A percentile compares a stretch with the other conserved stretches of the same genome.
These are phyloP conservation scores for Xiphias gladius DNA, from an alignment of 2,113 vertebrate genomes.

Conservation along the genomic window DNA sequence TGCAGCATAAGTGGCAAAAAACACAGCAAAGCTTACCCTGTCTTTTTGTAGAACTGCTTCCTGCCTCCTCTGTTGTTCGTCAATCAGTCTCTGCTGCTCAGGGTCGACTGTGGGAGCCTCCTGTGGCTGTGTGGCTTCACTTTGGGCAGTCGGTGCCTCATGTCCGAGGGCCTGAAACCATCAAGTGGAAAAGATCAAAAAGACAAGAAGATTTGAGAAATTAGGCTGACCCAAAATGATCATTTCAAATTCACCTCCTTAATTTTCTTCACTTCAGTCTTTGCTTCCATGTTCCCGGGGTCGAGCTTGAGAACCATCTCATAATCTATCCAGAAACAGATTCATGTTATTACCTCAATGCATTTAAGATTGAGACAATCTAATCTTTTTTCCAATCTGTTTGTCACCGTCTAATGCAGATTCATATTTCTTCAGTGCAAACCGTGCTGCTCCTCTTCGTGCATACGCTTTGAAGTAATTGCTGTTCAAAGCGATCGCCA, in stretches of 20 bases:
- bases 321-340: constrained; percentile 87
- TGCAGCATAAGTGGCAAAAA: neutral
- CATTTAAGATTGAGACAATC: neutral
- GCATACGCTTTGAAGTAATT: constrained; percentile 91
- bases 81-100: constrained; percentile 71
- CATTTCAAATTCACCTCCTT: constrained; percentile 80
- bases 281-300: constrained; percentile 90
- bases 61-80: constrained; percentile 88
- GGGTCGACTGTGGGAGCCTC: constrained; percentile 54
- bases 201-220: neutral
- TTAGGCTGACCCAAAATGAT: fast-evolving
- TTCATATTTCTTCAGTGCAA: constrained; percentile 89
- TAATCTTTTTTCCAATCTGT: neutral
- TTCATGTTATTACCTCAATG: neutral
- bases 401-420: constrained; percentile 90
- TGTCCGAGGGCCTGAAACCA: constrained; percentile 55
- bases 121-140: constrained; percentile 39
- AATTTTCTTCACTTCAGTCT: constrained; percentile 90
- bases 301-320: constrained; percentile 91
- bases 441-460: constrained; percentile 90
- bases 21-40: constrained; percentile 80
- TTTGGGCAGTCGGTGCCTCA: fast-evolving
- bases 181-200: neutral
- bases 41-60: constrained; percentile 94
- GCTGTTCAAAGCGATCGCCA: constrained; percentile 92